Conservation (phyloP, 2,113 vertebrate genomes). For the Perca schrenkii region DNA sequence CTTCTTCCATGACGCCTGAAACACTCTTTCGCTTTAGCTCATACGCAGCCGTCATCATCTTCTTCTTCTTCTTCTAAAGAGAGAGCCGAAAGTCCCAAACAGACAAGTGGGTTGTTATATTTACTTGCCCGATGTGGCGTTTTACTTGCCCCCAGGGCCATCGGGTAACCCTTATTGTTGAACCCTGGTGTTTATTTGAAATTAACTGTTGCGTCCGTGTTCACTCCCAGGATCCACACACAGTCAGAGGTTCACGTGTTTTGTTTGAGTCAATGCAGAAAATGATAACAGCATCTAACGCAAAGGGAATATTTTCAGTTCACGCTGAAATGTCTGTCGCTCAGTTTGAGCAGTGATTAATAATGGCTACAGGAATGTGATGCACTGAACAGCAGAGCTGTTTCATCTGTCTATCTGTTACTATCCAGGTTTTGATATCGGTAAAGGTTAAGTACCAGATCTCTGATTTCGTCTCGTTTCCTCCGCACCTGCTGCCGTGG, state of each 20-base stretch:
- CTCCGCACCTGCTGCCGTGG: constrained; percentile 90
- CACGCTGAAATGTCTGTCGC: constrained; percentile 41
- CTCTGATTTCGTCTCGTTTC: constrained; percentile 94
- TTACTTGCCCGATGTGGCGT: too few relatives aligned
- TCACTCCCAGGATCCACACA: constrained; percentile 26
- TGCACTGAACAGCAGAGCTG: neutral
- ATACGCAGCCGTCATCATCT: too few relatives aligned
- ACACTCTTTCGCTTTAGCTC: too few relatives aligned
- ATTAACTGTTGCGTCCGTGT: constrained; percentile 7
- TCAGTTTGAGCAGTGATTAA: constrained; percentile 74
- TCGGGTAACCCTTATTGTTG: too few relatives aligned
- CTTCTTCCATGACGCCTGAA: too few relatives aligned
- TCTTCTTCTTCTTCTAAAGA: too few relatives aligned
- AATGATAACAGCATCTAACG: constrained; percentile 10
- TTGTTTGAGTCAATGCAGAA: constrained; percentile 1
- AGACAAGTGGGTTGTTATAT: too few relatives aligned
- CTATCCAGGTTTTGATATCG: constrained; percentile 85
- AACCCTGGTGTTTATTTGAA: neutral
- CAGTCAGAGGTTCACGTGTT: neutral
- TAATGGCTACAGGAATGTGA: constrained; percentile 44
- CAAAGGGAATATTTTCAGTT: constrained; percentile 48
- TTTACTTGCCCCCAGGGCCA: too few relatives aligned
- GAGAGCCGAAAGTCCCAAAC: too few relatives aligned
- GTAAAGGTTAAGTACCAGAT: constrained; percentile 92
- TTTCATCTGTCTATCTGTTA: constrained; percentile 14